Base-by-base conservation (phyloP, 2,888 invertebrate genomes). In the Zhengitettix transpicula region DNA sequence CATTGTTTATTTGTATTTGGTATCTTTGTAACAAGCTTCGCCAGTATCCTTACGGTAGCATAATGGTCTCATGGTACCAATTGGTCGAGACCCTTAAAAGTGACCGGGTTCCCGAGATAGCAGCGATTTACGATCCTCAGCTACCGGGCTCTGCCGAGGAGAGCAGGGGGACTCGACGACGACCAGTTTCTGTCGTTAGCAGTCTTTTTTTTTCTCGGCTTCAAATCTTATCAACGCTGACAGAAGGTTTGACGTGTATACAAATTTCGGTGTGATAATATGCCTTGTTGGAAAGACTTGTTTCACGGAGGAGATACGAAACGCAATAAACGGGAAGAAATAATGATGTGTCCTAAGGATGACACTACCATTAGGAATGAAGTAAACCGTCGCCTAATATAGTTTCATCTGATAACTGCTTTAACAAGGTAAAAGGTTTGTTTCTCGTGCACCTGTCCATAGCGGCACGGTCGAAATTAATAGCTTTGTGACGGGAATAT, bases 61-160 rank as follows among this genome's bases (percentile, higher is more conserved):
- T 60, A 60, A 60, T 60, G 60, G 60, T 56, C 55, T 53, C 40
- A 56, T 56, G 56, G 60, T 60, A 62, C 60, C 62, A 62, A 62
- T 60, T 62, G 60, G 60, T 62, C 42, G 42, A 52, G 57, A 44
- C 52, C 56, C 58, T 60, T 56, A 56, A 55, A 60, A 58, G 14
- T 47, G 47, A 47, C 14, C 47, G 47, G 28, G 28, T 28, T n/a
- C 47, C n/a, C 47, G 14, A 47, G 47, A 47, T 47, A 47, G 47
- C 47, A 28, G 47, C 47, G n/a, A 47, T 47, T 47, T 47, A 47
- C 47, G 47, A 47, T 12, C 47, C 47, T n/a, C 47, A 14, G 47
- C 47, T 47, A 47, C 47, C 47, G 14, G 12, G 14, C 47, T n/a
- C 47, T 28, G 28, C 28, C 7, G 28, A 28, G 28, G 28, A 28